phyloP scores from a whole-genome alignment of 2,113 vertebrate genomes.

The Spilogale gracilis region DNA sequence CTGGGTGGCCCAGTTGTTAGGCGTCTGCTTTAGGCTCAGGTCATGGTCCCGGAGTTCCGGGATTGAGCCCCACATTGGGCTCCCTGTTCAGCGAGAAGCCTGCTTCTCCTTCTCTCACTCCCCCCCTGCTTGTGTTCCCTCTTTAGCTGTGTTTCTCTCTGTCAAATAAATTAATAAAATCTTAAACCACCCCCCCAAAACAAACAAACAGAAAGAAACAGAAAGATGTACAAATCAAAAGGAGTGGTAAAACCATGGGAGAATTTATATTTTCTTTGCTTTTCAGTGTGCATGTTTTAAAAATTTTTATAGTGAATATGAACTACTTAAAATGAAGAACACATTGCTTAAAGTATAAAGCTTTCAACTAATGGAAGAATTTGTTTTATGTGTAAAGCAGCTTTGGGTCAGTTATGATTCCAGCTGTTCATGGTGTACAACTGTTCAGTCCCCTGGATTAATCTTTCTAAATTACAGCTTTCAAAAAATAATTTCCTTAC shows the following conservation, averaged over 20 bases:
- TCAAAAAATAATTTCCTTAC: not conserved
- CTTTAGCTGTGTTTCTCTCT: too few relatives aligned
- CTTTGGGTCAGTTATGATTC: not conserved
- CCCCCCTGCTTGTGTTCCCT: too few relatives aligned
- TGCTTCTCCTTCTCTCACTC: too few relatives aligned
- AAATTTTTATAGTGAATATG: not conserved
- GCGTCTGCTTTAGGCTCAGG: too few relatives aligned
- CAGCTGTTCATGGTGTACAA: not conserved
- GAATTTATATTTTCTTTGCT: not conserved
- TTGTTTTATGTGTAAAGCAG: not conserved
- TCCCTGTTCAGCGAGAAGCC: too few relatives aligned
- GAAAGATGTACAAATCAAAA: not conserved
- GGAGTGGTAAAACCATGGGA: not conserved
- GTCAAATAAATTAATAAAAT: too few relatives aligned
- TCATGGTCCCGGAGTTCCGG: too few relatives aligned
- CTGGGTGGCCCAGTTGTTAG: too few relatives aligned
- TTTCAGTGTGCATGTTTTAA: not conserved
- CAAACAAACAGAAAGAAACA: not conserved
- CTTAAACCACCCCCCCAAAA: too few relatives aligned
- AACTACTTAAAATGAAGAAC: not conserved
- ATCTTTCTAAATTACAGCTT: constrained; percentile 56
- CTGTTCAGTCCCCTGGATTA: not conserved
- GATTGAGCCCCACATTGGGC: too few relatives aligned
- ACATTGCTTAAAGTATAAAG: not conserved
- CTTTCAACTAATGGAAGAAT: not conserved